These are phyloP conservation scores for Chrysogorgia sp. DNA, from an alignment of 92 coral and sea anemone species.

Conservation along the genomic window DNA sequence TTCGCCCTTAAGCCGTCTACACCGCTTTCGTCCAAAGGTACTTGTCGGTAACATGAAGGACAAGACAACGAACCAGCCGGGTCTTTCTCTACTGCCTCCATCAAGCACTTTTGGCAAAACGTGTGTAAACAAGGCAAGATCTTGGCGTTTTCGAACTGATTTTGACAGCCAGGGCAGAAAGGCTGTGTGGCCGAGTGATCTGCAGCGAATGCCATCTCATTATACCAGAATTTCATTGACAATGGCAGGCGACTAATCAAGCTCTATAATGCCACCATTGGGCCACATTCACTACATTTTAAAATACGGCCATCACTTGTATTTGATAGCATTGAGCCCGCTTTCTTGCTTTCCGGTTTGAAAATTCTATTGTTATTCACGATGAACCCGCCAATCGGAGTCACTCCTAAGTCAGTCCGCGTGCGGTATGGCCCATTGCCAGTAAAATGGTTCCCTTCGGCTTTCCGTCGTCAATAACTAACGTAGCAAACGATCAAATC, in stretches of 20 bases:
- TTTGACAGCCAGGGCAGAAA: constrained; percentile 82
- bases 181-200: constrained; percentile 72
- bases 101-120: constrained; percentile 88
- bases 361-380: constrained; percentile 43
- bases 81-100: constrained; percentile 83
- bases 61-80: constrained; percentile 82
- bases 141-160: constrained; percentile 89
- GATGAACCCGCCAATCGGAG: constrained; percentile 71
- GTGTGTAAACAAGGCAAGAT: constrained; percentile 99
- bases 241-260: constrained; percentile 29
- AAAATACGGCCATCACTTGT: constrained; percentile 5
- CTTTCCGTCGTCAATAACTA: background rate
- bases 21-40: constrained; percentile 83
- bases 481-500: constrained; percentile 2
- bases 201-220: constrained; percentile 96
- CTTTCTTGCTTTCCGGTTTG: constrained; percentile 45
- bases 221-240: constrained; percentile 93
- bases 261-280: constrained; percentile 47
- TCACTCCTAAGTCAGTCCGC: no score
- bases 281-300: background rate
- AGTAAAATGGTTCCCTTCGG: constrained; percentile 44
- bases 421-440: constrained; percentile 67
- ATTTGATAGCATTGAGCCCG: background rate
- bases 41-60: constrained; percentile 87
- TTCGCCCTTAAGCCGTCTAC: constrained; percentile 85